These are phyloP conservation scores for Lepidurus apus DNA, from an alignment of 1,140 invertebrate genomes.

Conservation along the genomic window DNA sequence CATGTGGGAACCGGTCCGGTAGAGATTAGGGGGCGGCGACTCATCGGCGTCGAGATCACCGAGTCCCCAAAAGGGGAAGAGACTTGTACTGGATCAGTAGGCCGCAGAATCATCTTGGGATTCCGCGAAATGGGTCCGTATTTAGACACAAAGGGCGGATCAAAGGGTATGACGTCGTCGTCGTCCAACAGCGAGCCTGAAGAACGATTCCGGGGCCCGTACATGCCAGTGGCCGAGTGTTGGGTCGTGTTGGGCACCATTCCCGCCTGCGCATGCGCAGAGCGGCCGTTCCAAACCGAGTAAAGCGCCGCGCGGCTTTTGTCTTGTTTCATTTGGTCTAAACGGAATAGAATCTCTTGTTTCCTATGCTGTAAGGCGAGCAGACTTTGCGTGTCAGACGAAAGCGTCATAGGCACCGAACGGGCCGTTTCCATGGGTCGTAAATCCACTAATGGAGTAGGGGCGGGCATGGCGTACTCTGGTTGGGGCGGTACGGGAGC, in stretches of 20 bases:
- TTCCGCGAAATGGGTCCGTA: slow-evolving; percentile 74
- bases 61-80: slow-evolving; percentile 46
- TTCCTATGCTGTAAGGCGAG: slow-evolving; percentile 59
- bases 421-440: slow-evolving; percentile 40
- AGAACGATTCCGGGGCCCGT: background rate
- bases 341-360: slow-evolving; percentile 59
- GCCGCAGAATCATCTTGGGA: slow-evolving; percentile 48
- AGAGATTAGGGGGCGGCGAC: slow-evolving; percentile 50
- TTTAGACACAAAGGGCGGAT: slow-evolving; percentile 63
- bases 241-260: background rate
- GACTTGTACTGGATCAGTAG: slow-evolving; percentile 43
- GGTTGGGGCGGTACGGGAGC: slow-evolving; percentile 38
- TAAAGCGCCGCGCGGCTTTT: background rate
- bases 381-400: slow-evolving; percentile 52
- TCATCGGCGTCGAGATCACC: slow-evolving; percentile 44
- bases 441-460: slow-evolving; percentile 36
- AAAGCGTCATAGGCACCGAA: slow-evolving; percentile 31
- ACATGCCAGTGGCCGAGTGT: slow-evolving; percentile 4
- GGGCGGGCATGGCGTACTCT: slow-evolving; percentile 39
- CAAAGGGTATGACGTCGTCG: slow-evolving; percentile 68
- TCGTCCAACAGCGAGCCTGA: slow-evolving; percentile 49
- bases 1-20: slow-evolving; percentile 52
- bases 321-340: slow-evolving; percentile 53
- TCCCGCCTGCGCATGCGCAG: background rate
- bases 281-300: slow-evolving; percentile 25